Evolutionary conservation across 2,113 vertebrate species (phyloP), one percentile per base, ranked within the genome.

Genomic region (Catagonus wagneri): DNA sequence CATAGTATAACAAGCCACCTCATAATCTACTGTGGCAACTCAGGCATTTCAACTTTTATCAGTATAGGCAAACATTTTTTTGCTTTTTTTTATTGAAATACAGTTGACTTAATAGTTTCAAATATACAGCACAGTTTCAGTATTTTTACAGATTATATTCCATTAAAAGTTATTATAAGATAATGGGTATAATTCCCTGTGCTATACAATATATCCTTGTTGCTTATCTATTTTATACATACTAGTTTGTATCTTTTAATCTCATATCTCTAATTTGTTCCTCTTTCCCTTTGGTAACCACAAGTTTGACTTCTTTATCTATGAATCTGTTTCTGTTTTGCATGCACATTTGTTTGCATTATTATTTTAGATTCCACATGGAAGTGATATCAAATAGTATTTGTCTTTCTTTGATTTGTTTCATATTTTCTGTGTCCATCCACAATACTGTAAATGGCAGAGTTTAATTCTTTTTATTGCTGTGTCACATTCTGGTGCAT

Each of bases 11-110:
- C 68, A 84, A 96, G 71, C 20, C 29, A 69, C 63, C 58, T 58
- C 36, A 71, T 92, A 89, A 74, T 96, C 75, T 83, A 58, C 89
- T 44, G 52, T 34, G 39, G 71, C 78, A 88, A 69, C 39, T 69
- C 15, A 11, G 32, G 52, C 71, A 74, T 75, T 93, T 69, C 78
- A 69, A 13, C 44, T 58, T 69, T 74, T n/a, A 71, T 88, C 92
- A 84, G 76, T 54, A 36, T 58, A 14, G 34, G 39, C 39, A n/a
- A 65, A 72, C 60, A 81, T 94, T 56, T 94, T 88, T 16, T 56
- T 17, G 54, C 10, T 56, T 56, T 76, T 76, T 76, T 54, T 76
- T 32, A 76, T 54, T 76, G 74, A 76, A 32, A 17, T 76, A 76
- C 19, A 76, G 16, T 76, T 76, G 74, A 76, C 32, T 22, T 54